Evolutionary conservation across 2,888 invertebrate species (phyloP).

Genomic region (Anagyrus pseudococci): DNA sequence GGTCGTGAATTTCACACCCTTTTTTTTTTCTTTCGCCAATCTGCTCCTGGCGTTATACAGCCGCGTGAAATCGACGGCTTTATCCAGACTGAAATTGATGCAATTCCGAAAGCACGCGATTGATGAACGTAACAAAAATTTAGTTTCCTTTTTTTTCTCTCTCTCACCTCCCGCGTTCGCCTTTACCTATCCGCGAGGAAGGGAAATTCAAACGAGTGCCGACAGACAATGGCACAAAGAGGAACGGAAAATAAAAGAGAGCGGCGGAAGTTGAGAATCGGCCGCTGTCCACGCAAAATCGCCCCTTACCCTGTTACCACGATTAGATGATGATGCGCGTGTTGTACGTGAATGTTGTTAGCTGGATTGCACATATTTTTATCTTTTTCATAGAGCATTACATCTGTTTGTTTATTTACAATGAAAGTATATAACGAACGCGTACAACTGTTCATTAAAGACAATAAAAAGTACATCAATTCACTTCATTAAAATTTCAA

Average conservation of each 20-base stretch:
- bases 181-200: too few relatives aligned
- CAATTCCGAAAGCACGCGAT: slow-evolving; percentile 15
- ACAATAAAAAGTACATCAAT: too few relatives aligned
- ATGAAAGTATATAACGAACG: too few relatives aligned
- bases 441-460: too few relatives aligned
- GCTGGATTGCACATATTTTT: slow-evolving; percentile 11
- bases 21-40: neutral
- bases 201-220: too few relatives aligned
- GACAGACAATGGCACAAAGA: too few relatives aligned
- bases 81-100: slow-evolving; percentile 28
- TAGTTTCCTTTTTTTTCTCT: neutral
- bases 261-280: too few relatives aligned
- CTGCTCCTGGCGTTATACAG: neutral
- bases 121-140: slow-evolving; percentile 11
- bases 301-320: slow-evolving; percentile 46
- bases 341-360: neutral
- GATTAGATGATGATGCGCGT: slow-evolving; percentile 35
- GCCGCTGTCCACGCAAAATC: slow-evolving; percentile 40
- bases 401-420: too few relatives aligned
- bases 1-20: slow-evolving; percentile 23
- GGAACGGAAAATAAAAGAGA: too few relatives aligned
- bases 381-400: slow-evolving; percentile 22
- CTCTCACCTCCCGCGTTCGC: neutral
- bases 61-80: slow-evolving; percentile 11
- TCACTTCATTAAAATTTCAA: too few relatives aligned